Evolutionary conservation across 2,797 vertebrate species (phyloP), one percentile per base, ranked within the genome.

Genomic region (Lacerta bilineata): DNA sequence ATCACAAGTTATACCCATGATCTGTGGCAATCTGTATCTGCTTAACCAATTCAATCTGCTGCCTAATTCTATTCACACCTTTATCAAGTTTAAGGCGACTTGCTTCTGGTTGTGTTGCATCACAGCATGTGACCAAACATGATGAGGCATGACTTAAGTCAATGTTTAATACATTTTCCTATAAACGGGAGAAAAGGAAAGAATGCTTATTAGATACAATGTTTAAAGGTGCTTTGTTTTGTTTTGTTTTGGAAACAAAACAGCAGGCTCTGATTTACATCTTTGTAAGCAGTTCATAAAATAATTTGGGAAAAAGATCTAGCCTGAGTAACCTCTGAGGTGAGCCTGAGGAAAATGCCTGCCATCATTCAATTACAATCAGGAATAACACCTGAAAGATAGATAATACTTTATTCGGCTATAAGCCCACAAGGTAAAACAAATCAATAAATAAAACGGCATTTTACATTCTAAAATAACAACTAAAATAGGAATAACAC

Each of bases 291-390:
- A 7, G 33, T 3, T 10, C 89, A 88, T 85, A 83, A 46, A 72
- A 80, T 29, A 0, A 55, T 90, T 80, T 59, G 90, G 90, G 55
- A 72, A 87, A 76, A 15, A 83, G 79, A 88, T 72, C 10, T 79
- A 75, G 80, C 90, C 71, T 82, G 41, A 88, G 13, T 27, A 0
- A 1, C 1, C 78, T 61, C 66, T 81, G 76, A 87, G 76, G 39
- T 18, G n/a, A 64, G 1, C 69, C 66, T 0, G 0, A 71, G 1
- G 90, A 85, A 64, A 92, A 87, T 25, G 9, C 0, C 41, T 76
- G 41, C 33, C 13, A 68, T 50, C 29, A 50, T 77, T 69, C 83
- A 77, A 39, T 39, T 66, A 18, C 18, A 11, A 20, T 80, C 18
- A 61, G 77, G 27, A 80, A 61, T 18, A 75, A 20, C 2, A 74